Conservation (phyloP, 2,797 vertebrate species). For the Takifugu ocellatus region DNA sequence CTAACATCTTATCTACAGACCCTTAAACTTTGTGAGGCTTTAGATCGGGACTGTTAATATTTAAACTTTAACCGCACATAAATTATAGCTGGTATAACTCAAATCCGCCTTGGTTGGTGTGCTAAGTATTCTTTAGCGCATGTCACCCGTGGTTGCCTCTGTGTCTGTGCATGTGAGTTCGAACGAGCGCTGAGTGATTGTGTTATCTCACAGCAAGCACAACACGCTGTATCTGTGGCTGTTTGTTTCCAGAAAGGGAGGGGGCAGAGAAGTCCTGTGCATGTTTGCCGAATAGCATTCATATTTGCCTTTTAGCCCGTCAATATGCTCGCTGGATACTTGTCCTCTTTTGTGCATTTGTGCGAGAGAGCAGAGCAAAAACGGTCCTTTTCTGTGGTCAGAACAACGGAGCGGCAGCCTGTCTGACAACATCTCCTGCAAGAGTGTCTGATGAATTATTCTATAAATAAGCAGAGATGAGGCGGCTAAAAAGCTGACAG, state of each 20-base stretch:
- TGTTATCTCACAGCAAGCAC: constrained; percentile 60
- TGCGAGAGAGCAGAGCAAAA: constrained; percentile 11
- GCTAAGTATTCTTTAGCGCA: background rate
- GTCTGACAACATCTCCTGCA: constrained; percentile 43
- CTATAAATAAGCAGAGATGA: constrained; percentile 74
- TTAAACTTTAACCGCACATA: constrained; percentile 16
- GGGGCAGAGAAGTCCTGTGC: constrained; percentile 20
- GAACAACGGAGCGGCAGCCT: constrained; percentile 51
- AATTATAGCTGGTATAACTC: constrained; percentile 1
- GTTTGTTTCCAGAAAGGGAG: constrained; percentile 56
- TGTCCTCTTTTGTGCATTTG: constrained; percentile 18
- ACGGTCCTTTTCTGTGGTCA: constrained; percentile 16
- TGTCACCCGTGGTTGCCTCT: constrained; percentile 9
- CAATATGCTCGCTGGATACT: constrained; percentile 20
- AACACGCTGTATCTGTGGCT: constrained; percentile 54
- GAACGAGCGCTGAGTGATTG: constrained; percentile 24
- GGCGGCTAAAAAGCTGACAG: constrained; percentile 63
- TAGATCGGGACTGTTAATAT: constrained; percentile 30
- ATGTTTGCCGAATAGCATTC: constrained; percentile 26
- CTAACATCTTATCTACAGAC: constrained; percentile 49
- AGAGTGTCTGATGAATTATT: constrained; percentile 63
- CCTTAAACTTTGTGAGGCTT: constrained; percentile 21
- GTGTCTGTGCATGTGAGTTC: constrained; percentile 23
- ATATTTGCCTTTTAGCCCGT: constrained; percentile 18
- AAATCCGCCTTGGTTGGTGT: background rate